Conservation (phyloP, 2,797 vertebrate species). For the Danionella dracula region DNA sequence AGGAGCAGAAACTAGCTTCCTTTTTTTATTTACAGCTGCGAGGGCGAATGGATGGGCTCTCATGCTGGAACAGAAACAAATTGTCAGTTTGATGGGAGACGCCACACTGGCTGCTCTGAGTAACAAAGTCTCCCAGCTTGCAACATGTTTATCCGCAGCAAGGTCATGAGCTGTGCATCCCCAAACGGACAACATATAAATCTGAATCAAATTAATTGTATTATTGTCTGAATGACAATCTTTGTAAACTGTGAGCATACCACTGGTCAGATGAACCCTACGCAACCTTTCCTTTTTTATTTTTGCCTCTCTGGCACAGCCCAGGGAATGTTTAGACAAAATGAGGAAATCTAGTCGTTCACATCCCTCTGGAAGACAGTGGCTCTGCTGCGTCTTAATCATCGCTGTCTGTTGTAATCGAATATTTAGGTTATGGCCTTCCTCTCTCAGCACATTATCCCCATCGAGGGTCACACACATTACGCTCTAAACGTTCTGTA, state of each 20-base stretch:
- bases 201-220: constrained; percentile 53
- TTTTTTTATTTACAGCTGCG: constrained; percentile 51
- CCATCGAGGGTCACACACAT: constrained; percentile 71
- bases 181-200: constrained; percentile 46
- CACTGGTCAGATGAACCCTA: constrained; percentile 56
- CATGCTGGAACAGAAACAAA: constrained; percentile 56
- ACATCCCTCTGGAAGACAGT: constrained; percentile 44
- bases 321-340: constrained; percentile 49
- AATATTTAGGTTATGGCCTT: constrained; percentile 72
- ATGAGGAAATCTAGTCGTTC: constrained; percentile 38
- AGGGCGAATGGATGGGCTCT: constrained; percentile 41
- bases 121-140: constrained; percentile 50
- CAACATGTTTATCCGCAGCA: constrained; percentile 62
- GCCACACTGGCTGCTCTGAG: constrained; percentile 51
- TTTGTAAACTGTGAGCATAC: constrained; percentile 49
- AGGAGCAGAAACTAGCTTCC: constrained; percentile 42
- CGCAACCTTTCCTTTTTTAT: constrained; percentile 56
- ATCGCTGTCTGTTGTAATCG: constrained; percentile 49
- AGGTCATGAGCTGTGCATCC: constrained; percentile 53
- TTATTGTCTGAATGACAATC: constrained; percentile 50
- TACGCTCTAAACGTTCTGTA: constrained; percentile 61
- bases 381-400: constrained; percentile 54
- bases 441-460: constrained; percentile 67
- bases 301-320: constrained; percentile 45
- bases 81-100: constrained; percentile 59